Base-by-base conservation (phyloP, 2,797 vertebrate genomes). In the Anabacerthia variegaticeps region DNA sequence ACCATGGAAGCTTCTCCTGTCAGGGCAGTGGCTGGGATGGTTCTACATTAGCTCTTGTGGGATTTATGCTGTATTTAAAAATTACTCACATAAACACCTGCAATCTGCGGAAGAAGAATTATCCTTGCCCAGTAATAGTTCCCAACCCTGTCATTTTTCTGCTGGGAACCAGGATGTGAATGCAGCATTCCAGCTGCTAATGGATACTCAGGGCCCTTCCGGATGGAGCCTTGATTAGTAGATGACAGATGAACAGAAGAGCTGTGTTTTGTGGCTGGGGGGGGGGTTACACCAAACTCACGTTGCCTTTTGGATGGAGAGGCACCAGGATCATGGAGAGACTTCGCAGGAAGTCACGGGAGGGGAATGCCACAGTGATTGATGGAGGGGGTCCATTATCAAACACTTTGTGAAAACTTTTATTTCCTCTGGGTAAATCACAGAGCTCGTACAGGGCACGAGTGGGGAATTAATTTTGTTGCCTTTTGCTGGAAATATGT, bases 351-450 rank as follows among this genome's bases (percentile, higher is more conserved):
- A 97, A 98, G 97, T 97, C 97, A 95, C 9, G 58, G 59, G 78
- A 96, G 82, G 94, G 84, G 82, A 80, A 77, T 97, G 97, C 96
- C 97, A 92, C 17, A 26, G 85, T 97, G 98, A 98, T 95, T 96
- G 97, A 98, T 98, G 94, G 94, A 90, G 51, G 63, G 54, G 48
- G 66, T 96, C 83, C 94, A 72, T 96, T 95, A 94, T 96, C 92
- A 93, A 95, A 92, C 76, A 91, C 92, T 93, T 92, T 75, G 91
- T 97, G 93, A 90, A 97, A 98, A 98, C 96, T 96, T 96, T 85
- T 89, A 95, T 97, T 97, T 97, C 91, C 94, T 97, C 78, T 85
- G 95, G 97, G 97, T 97, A 97, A 98, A 98, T 96, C 96, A 94
- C 51, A 21, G 22, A 5, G 62, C 37, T 68, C 85, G 79, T 91